Percentiles rank a stretch among this genome's conserved stretches.
phyloP scores from a whole-genome alignment of 2,888 invertebrate genomes.

The Hemistola chrysoprasaria region DNA sequence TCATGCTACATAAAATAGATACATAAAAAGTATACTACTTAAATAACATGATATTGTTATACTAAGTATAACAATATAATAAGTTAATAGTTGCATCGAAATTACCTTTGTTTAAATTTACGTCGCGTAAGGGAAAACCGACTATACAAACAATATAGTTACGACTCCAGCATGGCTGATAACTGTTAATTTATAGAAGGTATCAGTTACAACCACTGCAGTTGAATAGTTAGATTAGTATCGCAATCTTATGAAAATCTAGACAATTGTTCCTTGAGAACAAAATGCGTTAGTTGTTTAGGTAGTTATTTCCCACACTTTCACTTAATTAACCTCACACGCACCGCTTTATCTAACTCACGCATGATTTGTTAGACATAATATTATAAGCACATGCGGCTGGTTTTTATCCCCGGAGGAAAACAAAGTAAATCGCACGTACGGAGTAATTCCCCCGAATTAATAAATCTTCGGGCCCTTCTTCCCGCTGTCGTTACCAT shows the following conservation, averaged over 20 bases:
- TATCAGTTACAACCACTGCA: conserved; percentile 8
- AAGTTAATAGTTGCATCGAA: too few species aligned
- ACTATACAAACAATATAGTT: too few species aligned
- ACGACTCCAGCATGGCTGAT: too few species aligned
- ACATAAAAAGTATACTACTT: too few species aligned
- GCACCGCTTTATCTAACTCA: conserved; percentile 15
- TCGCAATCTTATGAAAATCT: conserved; percentile 14
- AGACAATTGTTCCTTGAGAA: conserved; percentile 22
- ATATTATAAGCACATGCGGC: conserved; percentile 9
- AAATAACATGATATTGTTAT: too few species aligned
- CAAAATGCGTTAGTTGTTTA: conserved; percentile 11
- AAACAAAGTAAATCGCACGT: conserved; percentile 29
- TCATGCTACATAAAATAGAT: too few species aligned
- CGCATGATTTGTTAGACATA: conserved; percentile 15
- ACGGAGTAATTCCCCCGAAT: conserved; percentile 58
- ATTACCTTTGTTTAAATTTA: too few species aligned
- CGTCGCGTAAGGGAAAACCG: too few species aligned
- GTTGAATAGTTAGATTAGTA: conserved; percentile 11
- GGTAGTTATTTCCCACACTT: conserved; percentile 26
- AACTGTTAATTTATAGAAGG: neutral
- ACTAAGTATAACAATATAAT: too few species aligned
- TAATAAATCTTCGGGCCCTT: conserved; percentile 67
- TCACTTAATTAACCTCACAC: conserved; percentile 18
- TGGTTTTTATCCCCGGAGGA: conserved; percentile 12
- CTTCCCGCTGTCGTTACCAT: conserved; percentile 53